Conservation (phyloP, 1,140 invertebrate species). For the Eciton burchellii region DNA sequence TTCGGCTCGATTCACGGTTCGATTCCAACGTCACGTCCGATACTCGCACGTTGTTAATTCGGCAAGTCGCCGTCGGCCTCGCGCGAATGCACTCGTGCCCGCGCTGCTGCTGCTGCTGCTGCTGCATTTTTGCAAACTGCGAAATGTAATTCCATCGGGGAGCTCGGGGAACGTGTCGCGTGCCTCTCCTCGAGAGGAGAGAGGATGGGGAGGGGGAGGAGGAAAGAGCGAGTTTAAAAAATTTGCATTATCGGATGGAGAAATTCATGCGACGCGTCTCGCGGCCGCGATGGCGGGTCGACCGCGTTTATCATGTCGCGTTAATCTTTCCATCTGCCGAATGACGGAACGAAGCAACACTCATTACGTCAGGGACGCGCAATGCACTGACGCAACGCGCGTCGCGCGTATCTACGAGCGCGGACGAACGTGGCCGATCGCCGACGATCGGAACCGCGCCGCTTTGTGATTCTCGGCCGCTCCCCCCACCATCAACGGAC, state of each 20-base stretch:
- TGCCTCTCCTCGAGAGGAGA: no score
- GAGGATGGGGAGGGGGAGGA: no score
- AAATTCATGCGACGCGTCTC: slow-evolving; percentile 8
- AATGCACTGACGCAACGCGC: slow-evolving; percentile 21
- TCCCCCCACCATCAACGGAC: no score
- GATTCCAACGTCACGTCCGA: neutral
- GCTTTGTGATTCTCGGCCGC: no score
- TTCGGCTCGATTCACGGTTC: neutral
- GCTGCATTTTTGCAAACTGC: neutral
- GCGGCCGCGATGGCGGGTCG: slow-evolving; percentile 4
- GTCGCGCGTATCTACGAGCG: slow-evolving; percentile 2
- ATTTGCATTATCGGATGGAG: slow-evolving; percentile 6
- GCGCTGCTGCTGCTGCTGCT: no score
- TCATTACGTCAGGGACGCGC: slow-evolving; percentile 45
- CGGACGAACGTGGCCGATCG: neutral
- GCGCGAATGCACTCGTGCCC: neutral
- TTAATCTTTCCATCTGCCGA: slow-evolving; percentile 50
- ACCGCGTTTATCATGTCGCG: slow-evolving; percentile 23
- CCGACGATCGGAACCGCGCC: neutral
- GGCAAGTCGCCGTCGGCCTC: neutral
- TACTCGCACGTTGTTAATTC: neutral
- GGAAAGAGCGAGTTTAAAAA: slow-evolving; percentile 17
- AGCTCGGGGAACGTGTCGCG: no score
- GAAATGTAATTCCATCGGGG: neutral
- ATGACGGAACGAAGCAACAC: slow-evolving; percentile 26